Percentiles rank a stretch among this genome's conserved stretches.
These are phyloP conservation scores for Paramormyrops kingsleyae DNA, from an alignment of 2,113 vertebrate species.

Conservation along the genomic window DNA sequence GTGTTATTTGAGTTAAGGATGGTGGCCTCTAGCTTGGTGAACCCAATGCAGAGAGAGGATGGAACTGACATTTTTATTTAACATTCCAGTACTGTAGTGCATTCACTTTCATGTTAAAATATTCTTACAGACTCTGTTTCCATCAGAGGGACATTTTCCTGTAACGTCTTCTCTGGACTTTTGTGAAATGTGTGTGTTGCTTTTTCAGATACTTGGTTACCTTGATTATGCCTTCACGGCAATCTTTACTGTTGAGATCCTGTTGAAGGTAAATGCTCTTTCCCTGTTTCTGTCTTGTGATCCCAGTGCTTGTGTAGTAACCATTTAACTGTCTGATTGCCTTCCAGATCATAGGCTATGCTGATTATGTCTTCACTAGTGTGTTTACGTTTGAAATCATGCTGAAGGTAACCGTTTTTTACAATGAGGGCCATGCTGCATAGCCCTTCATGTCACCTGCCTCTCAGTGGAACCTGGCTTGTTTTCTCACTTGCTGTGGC, in stretches of 20 bases:
- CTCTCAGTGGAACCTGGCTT: slow-evolving; percentile 58
- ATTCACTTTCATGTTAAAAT: background rate
- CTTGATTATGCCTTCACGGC: slow-evolving; percentile 99
- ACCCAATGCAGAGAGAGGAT: background rate
- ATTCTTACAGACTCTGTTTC: background rate
- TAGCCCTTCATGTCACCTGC: slow-evolving; percentile 57
- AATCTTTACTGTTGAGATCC: slow-evolving; percentile 99
- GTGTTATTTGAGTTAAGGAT: background rate
- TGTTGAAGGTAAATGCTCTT: slow-evolving; percentile 91
- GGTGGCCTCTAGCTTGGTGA: background rate
- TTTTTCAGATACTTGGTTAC: slow-evolving; percentile 99
- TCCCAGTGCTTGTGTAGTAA: slow-evolving; percentile 61
- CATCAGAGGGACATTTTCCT: background rate
- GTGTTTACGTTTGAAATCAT: slow-evolving; percentile 96
- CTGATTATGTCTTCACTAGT: slow-evolving; percentile 95
- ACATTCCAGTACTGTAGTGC: background rate
- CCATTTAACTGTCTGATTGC: slow-evolving; percentile 71
- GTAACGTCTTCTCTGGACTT: background rate
- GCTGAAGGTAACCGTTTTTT: slow-evolving; percentile 84
- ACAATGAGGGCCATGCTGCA: slow-evolving; percentile 62
- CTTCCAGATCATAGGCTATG: slow-evolving; percentile 90
- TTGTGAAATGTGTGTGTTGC: slow-evolving; percentile 59
- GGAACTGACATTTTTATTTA: background rate
- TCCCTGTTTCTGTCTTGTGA: slow-evolving; percentile 39
- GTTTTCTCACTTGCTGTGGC: slow-evolving; percentile 49